phyloP scores from a whole-genome alignment of 2,797 vertebrate species.

The Lates japonicus region DNA sequence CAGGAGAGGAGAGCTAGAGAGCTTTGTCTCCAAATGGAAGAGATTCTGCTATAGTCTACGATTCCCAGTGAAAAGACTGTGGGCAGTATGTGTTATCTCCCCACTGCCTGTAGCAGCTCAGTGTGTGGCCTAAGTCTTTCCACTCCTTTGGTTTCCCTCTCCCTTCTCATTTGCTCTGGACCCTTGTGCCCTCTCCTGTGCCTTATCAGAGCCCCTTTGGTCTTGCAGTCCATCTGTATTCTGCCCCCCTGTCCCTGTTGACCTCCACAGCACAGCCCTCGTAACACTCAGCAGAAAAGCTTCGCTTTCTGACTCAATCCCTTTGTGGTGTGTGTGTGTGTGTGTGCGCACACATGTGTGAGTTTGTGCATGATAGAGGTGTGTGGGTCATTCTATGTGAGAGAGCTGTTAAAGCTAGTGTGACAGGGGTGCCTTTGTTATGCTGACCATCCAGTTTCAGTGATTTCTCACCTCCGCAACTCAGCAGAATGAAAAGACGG shows the following conservation, averaged over 20 bases:
- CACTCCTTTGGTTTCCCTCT: conserved; percentile 36
- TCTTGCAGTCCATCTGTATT: conserved; percentile 70
- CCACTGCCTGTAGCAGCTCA: conserved; percentile 47
- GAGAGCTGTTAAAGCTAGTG: conserved; percentile 73
- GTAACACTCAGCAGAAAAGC: conserved; percentile 69
- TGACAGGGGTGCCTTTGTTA: conserved; percentile 71
- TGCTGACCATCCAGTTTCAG: conserved; percentile 80
- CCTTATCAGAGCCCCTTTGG: conserved; percentile 76
- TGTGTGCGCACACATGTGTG: conserved; percentile 13
- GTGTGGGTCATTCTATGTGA: conserved; percentile 75
- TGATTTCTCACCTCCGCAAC: conserved; percentile 75
- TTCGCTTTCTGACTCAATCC: conserved; percentile 62
- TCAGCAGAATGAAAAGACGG: conserved; percentile 76
- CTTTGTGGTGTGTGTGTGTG: conserved; percentile 36
- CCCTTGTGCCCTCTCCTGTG: conserved; percentile 60
- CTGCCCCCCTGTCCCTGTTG: conserved; percentile 58
- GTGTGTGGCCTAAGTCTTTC: conserved; percentile 54
- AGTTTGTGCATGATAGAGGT: conserved; percentile 48
- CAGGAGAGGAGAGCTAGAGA: conserved; percentile 25
- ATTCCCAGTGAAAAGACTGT: conserved; percentile 43
- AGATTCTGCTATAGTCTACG: conserved; percentile 29
- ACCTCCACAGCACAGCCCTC: conserved; percentile 57
- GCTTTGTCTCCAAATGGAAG: conserved; percentile 40
- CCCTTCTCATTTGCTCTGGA: conserved; percentile 52
- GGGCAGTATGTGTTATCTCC: conserved; percentile 52